Evolutionary conservation across 2,797 vertebrate species (phyloP), one percentile per base, ranked within the genome.

Genomic region (Darevskia nairensis): DNA sequence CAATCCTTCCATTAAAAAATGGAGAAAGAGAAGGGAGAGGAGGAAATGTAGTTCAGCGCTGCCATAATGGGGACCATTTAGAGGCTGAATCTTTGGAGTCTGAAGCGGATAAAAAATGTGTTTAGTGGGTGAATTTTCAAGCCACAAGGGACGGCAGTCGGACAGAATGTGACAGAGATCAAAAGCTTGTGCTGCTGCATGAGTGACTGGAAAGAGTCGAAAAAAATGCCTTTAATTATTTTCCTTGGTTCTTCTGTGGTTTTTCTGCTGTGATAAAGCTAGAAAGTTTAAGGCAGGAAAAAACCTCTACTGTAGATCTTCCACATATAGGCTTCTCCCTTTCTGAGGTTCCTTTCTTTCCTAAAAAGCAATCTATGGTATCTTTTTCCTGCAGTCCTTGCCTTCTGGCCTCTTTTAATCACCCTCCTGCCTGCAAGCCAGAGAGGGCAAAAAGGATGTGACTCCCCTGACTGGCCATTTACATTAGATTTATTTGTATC

Each of bases 101-200:
- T 75, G 23, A 76, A 83, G 71, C 17, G 77, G 39, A 90, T 77
- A 90, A 88, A 92, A 86, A n/a, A 39, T 32, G 8, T 61, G 59
- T 93, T 93, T 82, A 93, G 86, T 80, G 84, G 82, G 74, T 80
- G 59, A 41, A 69, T 80, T 84, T 87, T 55, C 59, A 90, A 75
- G 32, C 71, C 59, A 50, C 68, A 68, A 75, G 81, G 21, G 55
- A 75, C 41, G 41, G 21, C 27, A 41, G 61, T 41, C n/a, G 13
- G 66, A 79, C 55, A 87, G 88, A 82, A 77, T 71, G n/a, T 85
- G 83, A 69, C 25, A 15, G 27, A 83, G 39, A 75, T 74, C 78
- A 84, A 75, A 85, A 80, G 76, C 55, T 66, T 23, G 6, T 50
- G 1, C 29, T 76, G 35, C 6, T 69, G 44, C 35, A 19, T 72